Evolutionary conservation across 2,888 invertebrate genomes (phyloP).

Genomic region (Euplagia quadripunctaria): DNA sequence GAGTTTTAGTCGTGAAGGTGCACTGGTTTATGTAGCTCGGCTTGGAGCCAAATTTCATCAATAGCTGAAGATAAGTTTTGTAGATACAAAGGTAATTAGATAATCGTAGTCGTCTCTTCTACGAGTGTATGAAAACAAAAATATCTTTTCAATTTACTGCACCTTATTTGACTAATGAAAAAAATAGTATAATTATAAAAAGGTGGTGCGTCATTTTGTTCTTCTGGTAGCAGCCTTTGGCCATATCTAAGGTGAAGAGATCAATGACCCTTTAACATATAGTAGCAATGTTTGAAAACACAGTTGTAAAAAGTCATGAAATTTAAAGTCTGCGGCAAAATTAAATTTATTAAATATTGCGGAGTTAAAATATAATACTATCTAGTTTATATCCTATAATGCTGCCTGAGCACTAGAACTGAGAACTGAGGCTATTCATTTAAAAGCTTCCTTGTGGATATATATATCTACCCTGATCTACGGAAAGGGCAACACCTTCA

Average conservation of each 20-base stretch:
- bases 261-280: neutral
- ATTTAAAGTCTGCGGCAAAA: neutral
- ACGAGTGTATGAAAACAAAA: no score
- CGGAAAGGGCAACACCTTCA: no score
- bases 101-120: no score
- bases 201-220: neutral
- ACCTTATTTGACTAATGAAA: no score
- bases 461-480: no score
- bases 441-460: neutral
- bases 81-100: no score
- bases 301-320: neutral
- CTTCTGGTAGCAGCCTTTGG: neutral
- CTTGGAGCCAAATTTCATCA: neutral
- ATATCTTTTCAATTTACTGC: no score
- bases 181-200: neutral
- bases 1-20: slow-evolving; percentile 19
- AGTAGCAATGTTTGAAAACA: neutral
- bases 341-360: no score
- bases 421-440: neutral
- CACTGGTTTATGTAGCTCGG: slow-evolving; percentile 3
- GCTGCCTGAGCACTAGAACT: no score
- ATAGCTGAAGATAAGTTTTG: no score
- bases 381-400: no score
- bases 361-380: no score
- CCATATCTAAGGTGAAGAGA: neutral